Base-by-base conservation (phyloP, 2,888 invertebrate genomes). In the Bibio marci region DNA sequence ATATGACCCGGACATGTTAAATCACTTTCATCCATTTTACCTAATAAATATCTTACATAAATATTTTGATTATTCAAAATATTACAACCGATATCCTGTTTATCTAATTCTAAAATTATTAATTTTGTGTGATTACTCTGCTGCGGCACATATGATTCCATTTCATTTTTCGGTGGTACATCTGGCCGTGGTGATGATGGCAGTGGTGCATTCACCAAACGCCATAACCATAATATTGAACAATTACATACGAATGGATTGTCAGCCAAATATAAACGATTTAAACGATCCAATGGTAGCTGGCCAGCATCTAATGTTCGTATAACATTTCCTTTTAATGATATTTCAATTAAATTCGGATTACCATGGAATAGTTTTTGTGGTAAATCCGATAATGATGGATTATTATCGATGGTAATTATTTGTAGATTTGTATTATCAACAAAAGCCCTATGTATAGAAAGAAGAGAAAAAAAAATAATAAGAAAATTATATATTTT, bases 241-340 rank as follows among this genome's bases (percentile, higher is more conserved):
- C 88, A 88, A 59, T 88, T 88, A 62, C 88, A 88, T 43, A 75
- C 70, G 45, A 88, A 67, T 1, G 86, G 86, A 63, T 88, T 87
- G 25, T 83, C 82, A 26, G 81, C 80, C 38, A 88, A 67, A 47
- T 77, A 73, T 26, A 88, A 64, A 43, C 72, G 71, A 52, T 74
- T 70, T 48, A 88, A 63, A 49, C 78, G 76, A 54, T 87, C 85
- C 50, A 86, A 70, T 25, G 85, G 86, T 52, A 85, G 83, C 57
- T 83, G 80, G 22, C 78, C 77, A 1, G 80, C 80, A 54, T 81
- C 83, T 8, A 87, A 63, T 2, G 79, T 76, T 49, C 73, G 72
- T 43, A 87, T 60, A 36, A 74, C 76, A 58, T 85, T 85, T 48
- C 77, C 79, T 46, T 73, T 72, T 55, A 86, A 72, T 40, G 80